These are phyloP conservation scores for Ptilonorhynchus violaceus DNA, from an alignment of 2,113 vertebrate genomes.

Conservation along the genomic window DNA sequence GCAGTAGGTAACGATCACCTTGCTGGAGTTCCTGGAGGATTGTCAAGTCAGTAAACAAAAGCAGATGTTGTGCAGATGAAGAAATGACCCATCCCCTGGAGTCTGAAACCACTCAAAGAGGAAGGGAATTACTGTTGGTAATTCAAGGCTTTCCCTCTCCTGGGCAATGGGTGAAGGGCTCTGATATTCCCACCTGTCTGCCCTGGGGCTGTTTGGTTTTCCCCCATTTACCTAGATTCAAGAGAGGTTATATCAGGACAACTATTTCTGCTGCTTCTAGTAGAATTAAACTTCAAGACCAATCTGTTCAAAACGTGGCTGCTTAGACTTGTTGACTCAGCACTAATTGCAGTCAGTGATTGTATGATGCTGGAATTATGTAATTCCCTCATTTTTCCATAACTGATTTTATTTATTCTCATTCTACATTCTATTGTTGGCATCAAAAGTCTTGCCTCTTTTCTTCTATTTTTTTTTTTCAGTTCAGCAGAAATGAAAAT, in stretches of 20 bases:
- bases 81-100: not conserved
- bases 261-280: not conserved
- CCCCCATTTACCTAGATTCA: not conserved
- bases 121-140: not conserved
- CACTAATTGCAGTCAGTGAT: not conserved
- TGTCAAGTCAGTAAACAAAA: not conserved
- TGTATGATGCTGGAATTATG: not conserved
- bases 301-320: not conserved
- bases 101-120: not conserved
- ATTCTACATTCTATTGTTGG: not conserved
- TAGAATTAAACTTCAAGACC: not conserved
- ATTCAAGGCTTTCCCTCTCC: not conserved
- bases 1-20: not conserved
- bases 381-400: not conserved
- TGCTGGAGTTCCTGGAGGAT: not conserved
- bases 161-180: not conserved
- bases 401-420: not conserved
- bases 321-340: not conserved
- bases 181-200: accelerated
- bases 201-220: not conserved
- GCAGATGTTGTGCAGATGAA: not conserved
- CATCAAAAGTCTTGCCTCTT: not conserved
- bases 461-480: too few relatives aligned
- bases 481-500: not conserved
- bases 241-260: not conserved